Conservation (phyloP, 2,113 vertebrate genomes). For the Amblyornis subalaris region DNA sequence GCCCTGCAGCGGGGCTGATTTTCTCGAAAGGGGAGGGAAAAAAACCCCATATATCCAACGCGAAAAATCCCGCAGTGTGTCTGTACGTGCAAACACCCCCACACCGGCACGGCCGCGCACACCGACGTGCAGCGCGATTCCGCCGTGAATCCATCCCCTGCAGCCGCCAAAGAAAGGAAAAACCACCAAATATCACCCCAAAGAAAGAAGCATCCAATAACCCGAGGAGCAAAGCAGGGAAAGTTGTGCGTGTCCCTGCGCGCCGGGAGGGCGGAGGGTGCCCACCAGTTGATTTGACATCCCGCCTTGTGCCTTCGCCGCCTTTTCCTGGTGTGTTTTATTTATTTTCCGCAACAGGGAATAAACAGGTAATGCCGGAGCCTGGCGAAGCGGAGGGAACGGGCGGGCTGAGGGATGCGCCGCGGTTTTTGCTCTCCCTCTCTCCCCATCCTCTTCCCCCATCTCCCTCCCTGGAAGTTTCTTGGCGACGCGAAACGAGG, state of each 20-base stretch:
- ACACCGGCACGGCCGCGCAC: not conserved
- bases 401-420: not conserved
- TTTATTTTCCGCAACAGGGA: not conserved
- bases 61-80: not conserved
- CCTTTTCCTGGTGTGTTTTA: not conserved
- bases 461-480: constrained; percentile 1
- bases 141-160: not conserved
- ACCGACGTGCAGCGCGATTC: not conserved
- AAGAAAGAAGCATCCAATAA: not conserved
- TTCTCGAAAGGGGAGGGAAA: not conserved
- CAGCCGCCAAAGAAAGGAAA: not conserved
- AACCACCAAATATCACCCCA: not conserved
- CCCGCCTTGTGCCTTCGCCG: not conserved
- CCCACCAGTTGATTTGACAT: not conserved
- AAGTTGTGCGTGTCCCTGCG: constrained; percentile 13
- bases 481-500: not conserved
- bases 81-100: not conserved
- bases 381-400: not conserved
- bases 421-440: not conserved
- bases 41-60: accelerated
- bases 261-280: not conserved
- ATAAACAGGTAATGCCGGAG: not conserved
- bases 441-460: not conserved
- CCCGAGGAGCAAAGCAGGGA: not conserved
- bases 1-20: not conserved